These are phyloP conservation scores for Melanotaenia maccullochi DNA, from an alignment of 2,797 vertebrate species.

Conservation along the genomic window DNA sequence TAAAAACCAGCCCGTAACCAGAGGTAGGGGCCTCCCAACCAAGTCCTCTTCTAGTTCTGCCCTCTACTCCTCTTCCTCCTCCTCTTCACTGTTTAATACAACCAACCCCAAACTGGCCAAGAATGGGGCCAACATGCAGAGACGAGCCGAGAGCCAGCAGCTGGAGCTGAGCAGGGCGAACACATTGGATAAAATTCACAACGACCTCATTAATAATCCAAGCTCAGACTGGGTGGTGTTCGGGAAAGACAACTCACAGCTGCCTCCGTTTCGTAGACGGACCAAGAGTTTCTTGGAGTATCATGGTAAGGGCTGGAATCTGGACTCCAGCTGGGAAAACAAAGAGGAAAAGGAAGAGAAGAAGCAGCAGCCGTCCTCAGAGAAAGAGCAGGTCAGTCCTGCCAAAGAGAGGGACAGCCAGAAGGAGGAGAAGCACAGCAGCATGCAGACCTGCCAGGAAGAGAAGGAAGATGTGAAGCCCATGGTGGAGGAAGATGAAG, in stretches of 20 bases:
- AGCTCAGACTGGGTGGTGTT: constrained; percentile 90
- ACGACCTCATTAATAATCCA: constrained; percentile 79
- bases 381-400: constrained; percentile 78
- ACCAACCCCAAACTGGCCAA: constrained; percentile 96
- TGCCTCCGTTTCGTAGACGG: constrained; percentile 83
- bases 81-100: constrained; percentile 78
- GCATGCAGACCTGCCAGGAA: constrained; percentile 68
- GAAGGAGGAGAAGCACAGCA: constrained; percentile 75
- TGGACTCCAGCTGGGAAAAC: constrained; percentile 67
- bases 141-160: constrained; percentile 92
- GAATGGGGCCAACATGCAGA: constrained; percentile 97
- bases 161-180: constrained; percentile 90
- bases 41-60: constrained; percentile 85
- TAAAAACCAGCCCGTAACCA: constrained; percentile 70
- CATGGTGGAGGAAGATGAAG: constrained; percentile 59
- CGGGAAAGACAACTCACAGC: constrained; percentile 88
- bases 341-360: constrained; percentile 74
- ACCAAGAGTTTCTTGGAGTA: constrained; percentile 97
- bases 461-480: constrained; percentile 70
- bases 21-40: constrained; percentile 78
- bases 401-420: constrained; percentile 77
- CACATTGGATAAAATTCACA: constrained; percentile 79
- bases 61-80: constrained; percentile 89
- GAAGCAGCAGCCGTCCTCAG: constrained; percentile 61
- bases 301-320: constrained; percentile 82